Evolutionary conservation across 2,888 invertebrate species (phyloP).

Genomic region (Catocala nupta): DNA sequence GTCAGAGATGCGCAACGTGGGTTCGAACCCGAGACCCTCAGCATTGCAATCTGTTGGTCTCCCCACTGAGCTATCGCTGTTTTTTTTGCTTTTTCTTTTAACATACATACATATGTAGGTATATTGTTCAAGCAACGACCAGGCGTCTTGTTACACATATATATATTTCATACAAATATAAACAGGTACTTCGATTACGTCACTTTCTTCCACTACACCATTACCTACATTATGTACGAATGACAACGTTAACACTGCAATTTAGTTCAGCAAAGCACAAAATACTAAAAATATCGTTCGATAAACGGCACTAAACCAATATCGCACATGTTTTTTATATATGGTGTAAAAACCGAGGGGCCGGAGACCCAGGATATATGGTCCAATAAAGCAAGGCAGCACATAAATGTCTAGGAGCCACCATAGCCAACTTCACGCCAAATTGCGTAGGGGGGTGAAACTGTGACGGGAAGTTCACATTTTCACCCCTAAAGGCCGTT

Average conservation of each 20-base stretch:
- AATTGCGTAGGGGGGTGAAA: slow-evolving; percentile 66
- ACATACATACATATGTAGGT: no score
- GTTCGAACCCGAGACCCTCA: no score
- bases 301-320: slow-evolving; percentile 53
- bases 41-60: no score
- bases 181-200: no score
- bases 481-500: slow-evolving; percentile 45
- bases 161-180: no score
- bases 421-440: slow-evolving; percentile 67
- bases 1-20: no score
- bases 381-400: slow-evolving; percentile 77
- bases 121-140: no score
- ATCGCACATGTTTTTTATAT: slow-evolving; percentile 72
- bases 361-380: slow-evolving; percentile 74
- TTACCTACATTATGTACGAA: no score
- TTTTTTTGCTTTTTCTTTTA: no score
- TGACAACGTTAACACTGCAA: neutral
- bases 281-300: slow-evolving; percentile 7
- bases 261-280: slow-evolving; percentile 4
- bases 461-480: slow-evolving; percentile 45
- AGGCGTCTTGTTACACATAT: no score
- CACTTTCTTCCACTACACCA: no score
- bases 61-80: no score
- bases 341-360: slow-evolving; percentile 65
- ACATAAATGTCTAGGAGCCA: slow-evolving; percentile 74